Evolutionary conservation across 1,140 invertebrate genomes (phyloP).

Genomic region (Mya arenaria): DNA sequence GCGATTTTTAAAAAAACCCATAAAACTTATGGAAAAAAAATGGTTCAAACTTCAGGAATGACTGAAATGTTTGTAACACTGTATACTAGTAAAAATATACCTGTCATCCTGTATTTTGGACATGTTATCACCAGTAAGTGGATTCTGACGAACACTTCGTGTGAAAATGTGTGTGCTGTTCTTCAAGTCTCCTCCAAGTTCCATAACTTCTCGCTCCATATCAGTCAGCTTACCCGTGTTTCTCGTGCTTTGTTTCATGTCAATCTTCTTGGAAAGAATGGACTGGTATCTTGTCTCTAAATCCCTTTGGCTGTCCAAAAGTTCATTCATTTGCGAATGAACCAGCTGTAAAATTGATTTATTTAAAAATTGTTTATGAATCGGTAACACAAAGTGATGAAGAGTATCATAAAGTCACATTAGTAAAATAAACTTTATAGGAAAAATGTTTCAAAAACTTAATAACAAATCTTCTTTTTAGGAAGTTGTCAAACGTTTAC

Average conservation of each 20-base stretch:
- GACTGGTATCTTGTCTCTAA: constrained; percentile 74
- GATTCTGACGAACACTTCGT: constrained; percentile 78
- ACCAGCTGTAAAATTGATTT: constrained; percentile 78
- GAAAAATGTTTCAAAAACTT: too few relatives aligned
- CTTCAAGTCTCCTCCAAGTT: constrained; percentile 72
- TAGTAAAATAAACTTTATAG: too few relatives aligned
- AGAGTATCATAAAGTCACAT: too few relatives aligned
- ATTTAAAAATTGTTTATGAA: too few relatives aligned
- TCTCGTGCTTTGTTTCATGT: constrained; percentile 67
- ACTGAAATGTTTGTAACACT: too few relatives aligned
- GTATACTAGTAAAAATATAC: constrained; percentile 57
- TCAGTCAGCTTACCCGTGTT: constrained; percentile 67
- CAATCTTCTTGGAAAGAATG: constrained; percentile 70
- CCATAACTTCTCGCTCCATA: constrained; percentile 69
- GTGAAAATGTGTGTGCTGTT: constrained; percentile 78
- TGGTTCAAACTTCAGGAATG: too few relatives aligned
- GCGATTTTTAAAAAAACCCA: too few relatives aligned
- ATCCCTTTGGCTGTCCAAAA: constrained; percentile 73
- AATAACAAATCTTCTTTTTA: too few relatives aligned
- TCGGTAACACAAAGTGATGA: too few relatives aligned
- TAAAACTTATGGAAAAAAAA: too few relatives aligned
- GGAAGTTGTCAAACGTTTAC: too few relatives aligned
- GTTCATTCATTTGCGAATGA: constrained; percentile 69
- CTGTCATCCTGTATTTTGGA: constrained; percentile 79
- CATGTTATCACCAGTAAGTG: constrained; percentile 78